phyloP scores from a whole-genome alignment of 2,113 vertebrate genomes.

The Grammomys dolichurus region DNA sequence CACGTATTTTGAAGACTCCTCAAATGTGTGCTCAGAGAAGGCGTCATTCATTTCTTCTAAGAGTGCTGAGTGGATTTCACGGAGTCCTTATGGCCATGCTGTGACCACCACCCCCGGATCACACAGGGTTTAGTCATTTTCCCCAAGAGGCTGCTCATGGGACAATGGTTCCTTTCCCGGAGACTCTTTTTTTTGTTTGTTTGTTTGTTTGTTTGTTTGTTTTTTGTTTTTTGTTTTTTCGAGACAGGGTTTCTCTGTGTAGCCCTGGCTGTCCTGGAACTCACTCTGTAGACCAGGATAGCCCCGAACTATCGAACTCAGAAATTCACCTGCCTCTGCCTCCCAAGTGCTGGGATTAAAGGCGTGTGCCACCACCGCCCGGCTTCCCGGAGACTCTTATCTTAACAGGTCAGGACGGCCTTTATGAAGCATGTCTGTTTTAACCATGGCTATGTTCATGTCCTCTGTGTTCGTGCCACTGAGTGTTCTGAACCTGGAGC shows the following conservation, averaged over 20 bases:
- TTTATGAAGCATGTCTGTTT: not conserved
- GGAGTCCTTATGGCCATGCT: not conserved
- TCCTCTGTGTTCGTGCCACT: not conserved
- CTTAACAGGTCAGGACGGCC: not conserved
- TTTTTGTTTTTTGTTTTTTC: too few species aligned
- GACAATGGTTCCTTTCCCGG: not conserved
- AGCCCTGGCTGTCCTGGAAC: too few species aligned
- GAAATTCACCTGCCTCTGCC: too few species aligned
- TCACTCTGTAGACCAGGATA: too few species aligned
- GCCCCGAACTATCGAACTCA: too few species aligned
- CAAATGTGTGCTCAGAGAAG: not conserved
- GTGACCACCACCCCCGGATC: not conserved
- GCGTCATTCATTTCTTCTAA: not conserved
- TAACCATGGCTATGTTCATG: not conserved
- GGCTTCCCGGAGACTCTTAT: not conserved
- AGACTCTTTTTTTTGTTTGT: too few species aligned
- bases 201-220: too few species aligned
- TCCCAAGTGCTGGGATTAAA: too few species aligned
- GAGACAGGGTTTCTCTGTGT: too few species aligned
- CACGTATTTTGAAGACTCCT: not conserved
- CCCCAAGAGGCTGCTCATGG: not conserved
- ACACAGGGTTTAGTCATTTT: not conserved
- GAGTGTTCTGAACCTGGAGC: not conserved
- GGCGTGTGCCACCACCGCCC: too few species aligned
- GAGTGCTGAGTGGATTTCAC: not conserved